Evolutionary conservation across 2,113 vertebrate genomes (phyloP).

Genomic region (Nasalis larvatus): DNA sequence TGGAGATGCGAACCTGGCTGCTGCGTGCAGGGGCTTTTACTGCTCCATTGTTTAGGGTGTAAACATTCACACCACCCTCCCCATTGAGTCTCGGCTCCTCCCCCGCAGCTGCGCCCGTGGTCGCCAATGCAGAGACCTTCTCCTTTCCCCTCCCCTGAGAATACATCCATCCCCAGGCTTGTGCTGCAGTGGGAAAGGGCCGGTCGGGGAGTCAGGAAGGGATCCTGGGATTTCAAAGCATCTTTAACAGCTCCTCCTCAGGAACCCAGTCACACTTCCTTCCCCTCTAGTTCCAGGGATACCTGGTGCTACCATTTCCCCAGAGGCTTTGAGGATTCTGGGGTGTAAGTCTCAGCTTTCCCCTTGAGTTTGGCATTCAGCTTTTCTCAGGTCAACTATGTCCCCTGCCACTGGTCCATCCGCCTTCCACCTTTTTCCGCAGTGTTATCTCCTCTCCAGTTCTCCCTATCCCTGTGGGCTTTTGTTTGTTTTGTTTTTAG

Average conservation of each 20-base stretch:
- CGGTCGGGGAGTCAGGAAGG: too few relatives aligned
- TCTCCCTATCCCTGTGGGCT: too few relatives aligned
- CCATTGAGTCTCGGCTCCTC: background rate
- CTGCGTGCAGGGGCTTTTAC: too few relatives aligned
- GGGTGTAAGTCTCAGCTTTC: background rate
- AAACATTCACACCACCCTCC: background rate
- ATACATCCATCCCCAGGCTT: background rate
- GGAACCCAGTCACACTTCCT: background rate
- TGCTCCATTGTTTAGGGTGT: too few relatives aligned
- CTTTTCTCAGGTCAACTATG: background rate
- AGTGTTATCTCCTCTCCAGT: background rate
- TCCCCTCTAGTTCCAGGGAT: background rate
- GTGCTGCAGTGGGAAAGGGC: accelerated
- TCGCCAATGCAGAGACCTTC: background rate
- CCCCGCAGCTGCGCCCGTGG: background rate
- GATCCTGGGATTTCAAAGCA: background rate
- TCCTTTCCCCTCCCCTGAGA: background rate
- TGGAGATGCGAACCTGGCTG: too few relatives aligned
- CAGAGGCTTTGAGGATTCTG: background rate
- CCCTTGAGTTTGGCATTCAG: background rate
- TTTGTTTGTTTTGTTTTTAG: background rate
- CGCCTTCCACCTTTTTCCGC: background rate
- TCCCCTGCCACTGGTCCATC: too few relatives aligned
- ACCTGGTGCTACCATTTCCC: background rate
- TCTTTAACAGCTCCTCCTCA: background rate